Percentiles rank a stretch among this genome's conserved stretches.
These are phyloP conservation scores for Falco cherrug DNA, from an alignment of 2,797 vertebrate genomes.

Conservation along the genomic window DNA sequence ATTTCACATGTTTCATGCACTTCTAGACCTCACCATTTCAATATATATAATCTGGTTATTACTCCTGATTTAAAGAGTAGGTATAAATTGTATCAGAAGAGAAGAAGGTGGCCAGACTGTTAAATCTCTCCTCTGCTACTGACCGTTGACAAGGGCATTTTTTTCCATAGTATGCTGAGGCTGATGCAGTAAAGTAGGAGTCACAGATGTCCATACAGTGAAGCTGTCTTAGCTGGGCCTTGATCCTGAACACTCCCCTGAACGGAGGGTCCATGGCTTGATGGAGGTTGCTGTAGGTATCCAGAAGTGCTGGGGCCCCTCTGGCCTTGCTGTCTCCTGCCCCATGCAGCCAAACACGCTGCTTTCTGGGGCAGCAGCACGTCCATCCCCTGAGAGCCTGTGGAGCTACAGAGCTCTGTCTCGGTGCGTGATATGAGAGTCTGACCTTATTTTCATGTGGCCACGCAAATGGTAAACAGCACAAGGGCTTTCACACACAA, in stretches of 20 bases:
- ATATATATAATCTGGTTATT: neutral
- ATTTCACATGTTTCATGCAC: neutral
- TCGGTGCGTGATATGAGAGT: fast-evolving
- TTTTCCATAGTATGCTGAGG: neutral
- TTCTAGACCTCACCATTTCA: constrained; percentile 1
- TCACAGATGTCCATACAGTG: neutral
- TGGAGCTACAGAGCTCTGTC: neutral
- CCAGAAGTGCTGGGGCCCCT: neutral
- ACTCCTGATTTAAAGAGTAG: neutral
- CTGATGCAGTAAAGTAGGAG: neutral
- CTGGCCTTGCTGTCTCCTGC: neutral
- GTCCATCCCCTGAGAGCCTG: neutral
- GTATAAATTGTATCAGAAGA: neutral
- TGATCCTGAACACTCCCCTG: neutral
- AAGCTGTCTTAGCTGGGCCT: neutral
- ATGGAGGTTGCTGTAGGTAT: neutral
- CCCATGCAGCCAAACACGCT: neutral
- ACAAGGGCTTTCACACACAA: neutral
- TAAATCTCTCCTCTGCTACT: neutral
- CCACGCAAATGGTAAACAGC: neutral
- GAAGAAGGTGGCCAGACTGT: neutral
- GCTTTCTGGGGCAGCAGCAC: neutral
- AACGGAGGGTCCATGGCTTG: neutral
- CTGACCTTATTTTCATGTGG: neutral
- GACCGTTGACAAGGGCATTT: neutral